Base-by-base conservation (phyloP, 1,140 invertebrate genomes). In the Anadara kagoshimensis region DNA sequence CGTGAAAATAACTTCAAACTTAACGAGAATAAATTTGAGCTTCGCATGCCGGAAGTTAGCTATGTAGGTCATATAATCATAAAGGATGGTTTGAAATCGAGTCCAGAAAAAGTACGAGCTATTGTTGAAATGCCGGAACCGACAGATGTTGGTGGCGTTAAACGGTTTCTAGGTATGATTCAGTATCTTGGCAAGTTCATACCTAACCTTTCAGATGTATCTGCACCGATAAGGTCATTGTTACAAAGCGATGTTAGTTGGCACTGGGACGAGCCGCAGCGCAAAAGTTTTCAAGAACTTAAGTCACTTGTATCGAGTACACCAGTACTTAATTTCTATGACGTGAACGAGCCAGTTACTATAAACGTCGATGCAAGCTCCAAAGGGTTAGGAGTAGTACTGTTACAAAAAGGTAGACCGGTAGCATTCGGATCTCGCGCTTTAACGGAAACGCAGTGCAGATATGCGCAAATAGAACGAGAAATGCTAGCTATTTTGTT, bases 401-500 rank as follows among this genome's bases (percentile, higher is more conserved):
- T 73, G 0, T 51, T 67, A 14, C 70, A 73, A 24, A 63, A 88
- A 66, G 14, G 85, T 87, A 74, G 76, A 72, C 86, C 84, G 0
- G 77, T 91, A 0, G 86, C 87, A 5, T 91, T 84, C 71, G 86
- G 87, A 14, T 91, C 89, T 7, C 70, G 88, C 16, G 78, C 86
- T 8, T 73, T 91, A 20, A 88, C 86, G 12, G 22, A 75, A 18
- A 80, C 84, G 47, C 87, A 91, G 76, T 26, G 78, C 51, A 89
- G 83, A 26, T 91, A 84, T 65, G 78, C 87, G 20, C 86, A 89
- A 78, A 91, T 90, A 29, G 89, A 91, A 76, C 91, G 90, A 64
- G 89, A 91, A 76, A 73, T 86, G 22, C 74, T 88, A 29, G 85
- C 85, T 41, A 84, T 90, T 14, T 72, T 83, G 10, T 84, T 83